Conservation (phyloP, 2,797 vertebrate genomes). For the Cuniculus paca region DNA sequence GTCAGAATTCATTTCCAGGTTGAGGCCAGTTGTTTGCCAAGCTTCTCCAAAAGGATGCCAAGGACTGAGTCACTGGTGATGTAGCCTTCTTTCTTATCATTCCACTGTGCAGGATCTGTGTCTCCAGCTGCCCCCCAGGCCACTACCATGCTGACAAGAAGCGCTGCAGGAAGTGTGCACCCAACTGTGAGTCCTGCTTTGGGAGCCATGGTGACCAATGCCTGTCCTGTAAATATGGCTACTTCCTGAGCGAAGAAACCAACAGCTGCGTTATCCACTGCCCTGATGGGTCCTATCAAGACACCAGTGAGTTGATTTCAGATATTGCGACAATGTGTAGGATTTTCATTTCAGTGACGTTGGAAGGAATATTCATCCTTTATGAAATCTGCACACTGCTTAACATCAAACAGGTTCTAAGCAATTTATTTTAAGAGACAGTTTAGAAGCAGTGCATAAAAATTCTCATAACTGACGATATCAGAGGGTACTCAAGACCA, state of each 20-base stretch:
- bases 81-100: neutral
- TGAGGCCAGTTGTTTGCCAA: neutral
- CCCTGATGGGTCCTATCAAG: conserved; percentile 94
- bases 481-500: neutral
- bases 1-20: neutral
- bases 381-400: neutral
- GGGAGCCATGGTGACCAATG: conserved; percentile 97
- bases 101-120: conserved; percentile 92
- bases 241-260: conserved; percentile 95
- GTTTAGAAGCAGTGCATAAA: neutral
- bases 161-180: conserved; percentile 97
- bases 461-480: neutral
- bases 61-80: neutral
- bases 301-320: conserved; percentile 88
- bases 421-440: neutral
- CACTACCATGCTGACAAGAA: conserved; percentile 98
- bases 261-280: conserved; percentile 94
- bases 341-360: conserved; percentile 38
- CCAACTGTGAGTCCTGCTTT: conserved; percentile 95
- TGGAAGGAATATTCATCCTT: neutral
- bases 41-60: neutral
- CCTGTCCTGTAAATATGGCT: conserved; percentile 94
- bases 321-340: conserved; percentile 38
- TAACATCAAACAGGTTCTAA: neutral
- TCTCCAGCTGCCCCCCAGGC: conserved; percentile 96